A percentile compares a stretch with the other conserved stretches of the same genome.
These are phyloP conservation scores for Sinocyclocheilus maitianheensis DNA, from an alignment of 2,113 vertebrate species.

Conservation along the genomic window DNA sequence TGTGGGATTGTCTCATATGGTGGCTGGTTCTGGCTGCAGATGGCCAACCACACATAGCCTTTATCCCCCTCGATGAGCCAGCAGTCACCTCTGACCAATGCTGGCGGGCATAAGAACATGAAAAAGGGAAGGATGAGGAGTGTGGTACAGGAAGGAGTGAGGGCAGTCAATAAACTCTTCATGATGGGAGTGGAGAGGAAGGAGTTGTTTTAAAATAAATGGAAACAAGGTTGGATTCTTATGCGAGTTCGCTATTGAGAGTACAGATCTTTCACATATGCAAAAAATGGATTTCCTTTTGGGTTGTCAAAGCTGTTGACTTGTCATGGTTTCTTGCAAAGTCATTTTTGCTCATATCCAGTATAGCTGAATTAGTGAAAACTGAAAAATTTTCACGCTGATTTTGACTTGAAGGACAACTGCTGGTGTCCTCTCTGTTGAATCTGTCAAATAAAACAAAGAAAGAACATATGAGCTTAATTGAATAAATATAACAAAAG, in stretches of 20 bases:
- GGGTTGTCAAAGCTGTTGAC: slow-evolving; percentile 66
- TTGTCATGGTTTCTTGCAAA: slow-evolving; percentile 64
- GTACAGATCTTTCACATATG: background rate
- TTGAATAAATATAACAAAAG: background rate
- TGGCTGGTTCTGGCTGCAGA: slow-evolving; percentile 99
- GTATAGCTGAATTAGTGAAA: slow-evolving; percentile 46
- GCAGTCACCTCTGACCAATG: slow-evolving; percentile 83
- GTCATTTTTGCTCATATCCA: slow-evolving; percentile 64
- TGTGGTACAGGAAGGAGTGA: slow-evolving; percentile 32
- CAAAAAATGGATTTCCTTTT: slow-evolving; percentile 53
- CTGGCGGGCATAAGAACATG: slow-evolving; percentile 75
- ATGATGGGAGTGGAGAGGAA: slow-evolving; percentile 63
- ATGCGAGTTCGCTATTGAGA: slow-evolving; percentile 2
- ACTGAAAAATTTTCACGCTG: slow-evolving; percentile 59
- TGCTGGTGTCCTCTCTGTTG: slow-evolving; percentile 46
- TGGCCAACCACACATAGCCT: slow-evolving; percentile 97
- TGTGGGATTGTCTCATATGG: slow-evolving; percentile 97
- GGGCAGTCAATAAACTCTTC: slow-evolving; percentile 58
- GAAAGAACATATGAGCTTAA: background rate
- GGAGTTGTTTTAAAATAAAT: slow-evolving; percentile 28
- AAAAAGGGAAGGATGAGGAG: slow-evolving; percentile 66
- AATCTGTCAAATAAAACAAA: slow-evolving; percentile 51
- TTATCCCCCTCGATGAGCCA: slow-evolving; percentile 99
- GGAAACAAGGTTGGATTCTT: slow-evolving; percentile 37
- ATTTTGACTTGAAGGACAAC: slow-evolving; percentile 41